Evolutionary conservation across 2,113 vertebrate species (phyloP).

Genomic region (Malurus melanocephalus): DNA sequence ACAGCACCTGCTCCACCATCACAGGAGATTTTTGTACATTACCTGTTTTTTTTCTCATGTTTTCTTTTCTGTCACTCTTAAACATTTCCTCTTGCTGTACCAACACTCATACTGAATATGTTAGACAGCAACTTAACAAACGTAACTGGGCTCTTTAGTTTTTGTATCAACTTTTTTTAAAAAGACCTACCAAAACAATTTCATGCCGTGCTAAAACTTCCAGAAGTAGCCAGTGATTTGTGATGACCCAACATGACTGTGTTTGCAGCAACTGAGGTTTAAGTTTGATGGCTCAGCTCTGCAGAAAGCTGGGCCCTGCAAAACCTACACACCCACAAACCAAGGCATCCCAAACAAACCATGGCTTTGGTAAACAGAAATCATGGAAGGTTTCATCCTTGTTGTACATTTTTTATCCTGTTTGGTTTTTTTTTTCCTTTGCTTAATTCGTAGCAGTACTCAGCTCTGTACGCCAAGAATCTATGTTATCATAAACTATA

Average conservation of each 20-base stretch:
- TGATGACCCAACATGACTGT: neutral
- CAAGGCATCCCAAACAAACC: neutral
- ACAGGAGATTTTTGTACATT: neutral
- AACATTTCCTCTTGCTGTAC: neutral
- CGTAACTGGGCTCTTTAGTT: neutral
- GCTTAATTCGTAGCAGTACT: neutral
- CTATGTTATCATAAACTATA: neutral
- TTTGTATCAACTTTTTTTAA: neutral
- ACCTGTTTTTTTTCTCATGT: neutral
- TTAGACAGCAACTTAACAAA: neutral
- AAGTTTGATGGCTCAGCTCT: neutral
- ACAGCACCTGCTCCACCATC: neutral
- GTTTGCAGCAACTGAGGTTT: neutral
- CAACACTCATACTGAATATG: neutral
- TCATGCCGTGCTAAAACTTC: neutral
- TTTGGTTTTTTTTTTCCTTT: neutral
- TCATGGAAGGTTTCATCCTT: neutral
- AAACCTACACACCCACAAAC: neutral
- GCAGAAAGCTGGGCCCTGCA: neutral
- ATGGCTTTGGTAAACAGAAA: neutral
- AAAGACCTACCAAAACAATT: neutral
- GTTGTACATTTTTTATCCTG: neutral
- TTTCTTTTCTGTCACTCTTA: neutral
- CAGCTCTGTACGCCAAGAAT: neutral
- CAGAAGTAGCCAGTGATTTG: neutral